These are phyloP conservation scores for Atherinosoma microstoma DNA, from an alignment of 2,797 vertebrate genomes.

Conservation along the genomic window DNA sequence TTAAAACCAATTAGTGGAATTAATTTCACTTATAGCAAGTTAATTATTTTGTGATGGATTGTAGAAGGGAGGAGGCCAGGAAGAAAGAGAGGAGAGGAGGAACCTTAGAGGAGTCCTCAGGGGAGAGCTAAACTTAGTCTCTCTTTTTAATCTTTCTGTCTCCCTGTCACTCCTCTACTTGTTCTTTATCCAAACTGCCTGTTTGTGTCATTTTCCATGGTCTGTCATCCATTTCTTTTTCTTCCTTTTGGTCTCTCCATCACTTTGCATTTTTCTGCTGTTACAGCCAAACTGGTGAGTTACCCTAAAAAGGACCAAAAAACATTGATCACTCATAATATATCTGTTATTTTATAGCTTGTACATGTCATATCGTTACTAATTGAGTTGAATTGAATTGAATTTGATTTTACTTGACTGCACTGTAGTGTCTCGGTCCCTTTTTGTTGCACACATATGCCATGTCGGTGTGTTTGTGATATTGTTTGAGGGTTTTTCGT, in stretches of 20 bases:
- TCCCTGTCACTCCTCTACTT: conserved; percentile 43
- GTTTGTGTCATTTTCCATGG: conserved; percentile 35
- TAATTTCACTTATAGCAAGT: conserved; percentile 90
- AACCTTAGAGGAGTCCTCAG: conserved; percentile 77
- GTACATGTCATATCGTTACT: not conserved
- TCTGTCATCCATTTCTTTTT: conserved; percentile 24
- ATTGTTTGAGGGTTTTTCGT: not conserved
- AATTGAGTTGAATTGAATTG: not conserved
- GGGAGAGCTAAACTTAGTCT: conserved; percentile 80
- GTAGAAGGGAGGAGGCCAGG: conserved; percentile 75
- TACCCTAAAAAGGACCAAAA: conserved; percentile 2
- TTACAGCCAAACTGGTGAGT: conserved; percentile 7
- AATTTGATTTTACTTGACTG: not conserved
- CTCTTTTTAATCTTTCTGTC: conserved; percentile 63
- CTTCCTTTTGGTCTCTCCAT: conserved; percentile 2
- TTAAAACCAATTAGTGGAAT: conserved; percentile 88
- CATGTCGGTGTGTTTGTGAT: not conserved
- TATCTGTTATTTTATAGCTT: conserved; percentile 10
- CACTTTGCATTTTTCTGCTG: conserved; percentile 15
- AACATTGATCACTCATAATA: not conserved
- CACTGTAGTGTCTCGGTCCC: too few species aligned
- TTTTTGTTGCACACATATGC: not conserved
- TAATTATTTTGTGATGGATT: conserved; percentile 88
- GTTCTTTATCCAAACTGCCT: conserved; percentile 43
- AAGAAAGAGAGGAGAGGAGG: conserved; percentile 68